These are phyloP conservation scores for Eulemur macaco DNA, from an alignment of 2,113 vertebrate species.

Conservation along the genomic window DNA sequence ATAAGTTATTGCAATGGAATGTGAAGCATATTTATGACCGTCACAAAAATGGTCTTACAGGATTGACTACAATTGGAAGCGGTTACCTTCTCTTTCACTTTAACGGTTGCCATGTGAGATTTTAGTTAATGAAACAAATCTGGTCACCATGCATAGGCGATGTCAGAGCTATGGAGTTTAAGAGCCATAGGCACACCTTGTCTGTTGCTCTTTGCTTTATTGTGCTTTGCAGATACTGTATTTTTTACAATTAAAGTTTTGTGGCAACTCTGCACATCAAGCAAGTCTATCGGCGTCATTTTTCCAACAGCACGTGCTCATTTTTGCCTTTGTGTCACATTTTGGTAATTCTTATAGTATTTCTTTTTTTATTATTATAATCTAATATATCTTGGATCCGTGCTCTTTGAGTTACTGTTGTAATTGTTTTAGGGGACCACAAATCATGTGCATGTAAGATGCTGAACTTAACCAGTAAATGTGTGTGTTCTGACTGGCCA, in stretches of 20 bases:
- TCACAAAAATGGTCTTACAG: background rate
- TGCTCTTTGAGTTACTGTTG: background rate
- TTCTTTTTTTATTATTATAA: background rate
- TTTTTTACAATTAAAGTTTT: background rate
- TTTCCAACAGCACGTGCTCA: background rate
- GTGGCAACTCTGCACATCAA: background rate
- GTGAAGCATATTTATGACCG: background rate
- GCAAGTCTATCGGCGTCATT: background rate
- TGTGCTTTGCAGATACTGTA: background rate
- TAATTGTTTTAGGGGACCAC: background rate
- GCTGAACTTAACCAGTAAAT: background rate
- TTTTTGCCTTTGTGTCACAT: background rate
- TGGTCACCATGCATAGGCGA: background rate
- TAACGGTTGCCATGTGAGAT: background rate
- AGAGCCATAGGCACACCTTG: background rate
- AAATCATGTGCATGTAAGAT: background rate
- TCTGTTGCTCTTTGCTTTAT: background rate
- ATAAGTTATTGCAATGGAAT: background rate
- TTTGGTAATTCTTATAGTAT: background rate
- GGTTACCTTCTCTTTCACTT: background rate
- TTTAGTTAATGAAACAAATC: background rate
- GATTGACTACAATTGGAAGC: background rate
- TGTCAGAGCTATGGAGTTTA: background rate
- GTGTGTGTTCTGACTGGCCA: background rate
- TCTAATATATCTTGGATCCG: background rate